Base-by-base conservation (phyloP, 2,113 vertebrate species). In the Centrocercus urophasianus region DNA sequence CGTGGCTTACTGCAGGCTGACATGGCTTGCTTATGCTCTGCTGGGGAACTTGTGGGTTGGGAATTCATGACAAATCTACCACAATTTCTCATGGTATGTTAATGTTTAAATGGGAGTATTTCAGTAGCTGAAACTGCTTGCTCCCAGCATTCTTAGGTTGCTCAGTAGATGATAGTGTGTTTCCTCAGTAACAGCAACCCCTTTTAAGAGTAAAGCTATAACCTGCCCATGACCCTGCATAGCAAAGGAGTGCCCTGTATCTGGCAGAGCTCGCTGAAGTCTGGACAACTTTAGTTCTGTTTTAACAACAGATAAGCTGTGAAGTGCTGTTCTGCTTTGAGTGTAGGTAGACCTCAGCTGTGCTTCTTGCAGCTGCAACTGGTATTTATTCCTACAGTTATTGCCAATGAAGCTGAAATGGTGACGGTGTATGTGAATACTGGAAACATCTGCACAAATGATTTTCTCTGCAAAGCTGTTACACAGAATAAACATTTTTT, bases 141-240 rank as follows among this genome's bases (percentile, higher is more conserved):
- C 83, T 94, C 76, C 61, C 86, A 63, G 61, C 85, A 82, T 90
- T 95, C 90, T 76, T 90, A 5, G 57, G 77, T 82, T 50, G 69
- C 90, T 91, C 27, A 22, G 92, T 88, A 92, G 86, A 94, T 63
- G 90, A 54, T 24, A 27, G 79, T 24, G 61, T 91, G 91, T 95
- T 96, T 85, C 94, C 90, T 84, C 88, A 93, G 95, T 91, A 96
- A 93, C 88, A 72, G 94, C 88, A 79, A 92, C 84, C 73, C 65
- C 73, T 86, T 76, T 15, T 14, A 82, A 72, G 69, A 90, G 61
- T 76, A 42, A 65, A 88, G 59, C 83, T 91, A 25, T 97, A 96
- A 97, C 95, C 94, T 94, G 94, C 85, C 76, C 21, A 0, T 97
- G 95, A 97, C 95, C 96, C 94, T 93, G 94, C 80, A 45, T 20